Evolutionary conservation across 2,113 vertebrate species (phyloP), one percentile per base, ranked within the genome.

Genomic region (Lepisosteus osseus): DNA sequence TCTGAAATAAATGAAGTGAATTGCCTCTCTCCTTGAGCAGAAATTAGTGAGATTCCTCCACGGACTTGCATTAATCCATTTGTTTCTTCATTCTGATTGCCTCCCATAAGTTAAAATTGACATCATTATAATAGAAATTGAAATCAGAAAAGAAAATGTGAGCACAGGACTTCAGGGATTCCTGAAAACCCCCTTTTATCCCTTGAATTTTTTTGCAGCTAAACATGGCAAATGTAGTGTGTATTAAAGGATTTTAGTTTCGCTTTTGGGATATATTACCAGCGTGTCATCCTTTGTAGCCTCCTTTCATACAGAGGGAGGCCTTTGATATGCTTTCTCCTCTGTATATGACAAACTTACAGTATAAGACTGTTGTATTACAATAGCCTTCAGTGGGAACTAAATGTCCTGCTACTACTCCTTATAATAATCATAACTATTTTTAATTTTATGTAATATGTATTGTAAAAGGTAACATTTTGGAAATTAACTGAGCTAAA

Each of bases 171-270:
- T 64, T 71, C 44, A 69, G 71, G 71, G 74, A 77, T 71, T 69
- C 9, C 15, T 80, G 73, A 75, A 77, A 77, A 71, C 57, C 64
- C 17, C 70, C 75, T 78, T 71, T 82, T 65, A 78, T 78, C 74
- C 76, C 61, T 68, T 65, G 61, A 76, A 76, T 47, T 71, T 71
- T 51, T 73, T 71, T 43, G 51, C 67, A 40, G 56, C 73, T 79
- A 79, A 81, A 77, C 68, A 76, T 8, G 43, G 68, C 59, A 71
- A 74, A 72, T 14, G 17, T 63, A 76, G 76, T 73, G 69, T 76
- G 71, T 74, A 76, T 76, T 76, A 78, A 74, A 78, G 68, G 62
- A 70, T 74, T 65, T 57, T 40, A 13, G 64, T 56, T 29, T 68
- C 72, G 74, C 72, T 47, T 67, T 61, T 68, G 73, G 76, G 72